A percentile compares a stretch with the other conserved stretches of the same genome.
Evolutionary conservation across 1,140 invertebrate species (phyloP).

Genomic region (Penaeus vannamei): DNA sequence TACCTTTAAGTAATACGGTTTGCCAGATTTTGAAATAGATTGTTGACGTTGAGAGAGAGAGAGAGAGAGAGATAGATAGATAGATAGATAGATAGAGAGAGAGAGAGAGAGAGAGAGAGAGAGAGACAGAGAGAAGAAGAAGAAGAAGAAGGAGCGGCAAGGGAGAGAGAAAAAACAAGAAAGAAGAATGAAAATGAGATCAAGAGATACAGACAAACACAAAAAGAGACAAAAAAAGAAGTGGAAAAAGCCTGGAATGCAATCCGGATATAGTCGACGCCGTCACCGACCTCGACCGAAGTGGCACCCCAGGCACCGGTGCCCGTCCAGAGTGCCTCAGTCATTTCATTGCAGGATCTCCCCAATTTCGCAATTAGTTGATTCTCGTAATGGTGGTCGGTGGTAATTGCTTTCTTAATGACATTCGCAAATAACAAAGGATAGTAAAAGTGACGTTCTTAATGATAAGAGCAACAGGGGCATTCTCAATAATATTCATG

Average conservation of each 20-base stretch:
- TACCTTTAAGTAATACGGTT: neutral
- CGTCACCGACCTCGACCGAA: neutral
- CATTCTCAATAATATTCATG: too few relatives aligned
- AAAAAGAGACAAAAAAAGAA: neutral
- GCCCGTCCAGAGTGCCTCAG: neutral
- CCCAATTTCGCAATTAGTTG: neutral
- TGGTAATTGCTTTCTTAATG: neutral
- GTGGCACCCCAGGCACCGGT: neutral
- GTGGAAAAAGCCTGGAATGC: neutral
- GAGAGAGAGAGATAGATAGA: conserved; percentile 41
- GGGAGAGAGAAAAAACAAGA: neutral
- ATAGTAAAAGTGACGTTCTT: neutral
- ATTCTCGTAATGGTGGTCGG: neutral
- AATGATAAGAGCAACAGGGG: too few relatives aligned
- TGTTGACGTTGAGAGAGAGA: conserved; percentile 23
- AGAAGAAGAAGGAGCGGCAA: conserved; percentile 24
- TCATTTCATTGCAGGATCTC: neutral
- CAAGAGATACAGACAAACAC: too few relatives aligned
- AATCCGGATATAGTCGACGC: neutral
- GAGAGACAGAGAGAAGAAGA: neutral
- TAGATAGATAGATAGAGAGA: neutral
- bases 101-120: conserved; percentile 5
- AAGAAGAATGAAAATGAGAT: neutral
- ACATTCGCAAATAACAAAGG: neutral
- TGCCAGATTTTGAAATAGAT: conserved; percentile 24